These are phyloP conservation scores for Campoplex capitator DNA, from an alignment of 2,888 invertebrate species.

Conservation along the genomic window DNA sequence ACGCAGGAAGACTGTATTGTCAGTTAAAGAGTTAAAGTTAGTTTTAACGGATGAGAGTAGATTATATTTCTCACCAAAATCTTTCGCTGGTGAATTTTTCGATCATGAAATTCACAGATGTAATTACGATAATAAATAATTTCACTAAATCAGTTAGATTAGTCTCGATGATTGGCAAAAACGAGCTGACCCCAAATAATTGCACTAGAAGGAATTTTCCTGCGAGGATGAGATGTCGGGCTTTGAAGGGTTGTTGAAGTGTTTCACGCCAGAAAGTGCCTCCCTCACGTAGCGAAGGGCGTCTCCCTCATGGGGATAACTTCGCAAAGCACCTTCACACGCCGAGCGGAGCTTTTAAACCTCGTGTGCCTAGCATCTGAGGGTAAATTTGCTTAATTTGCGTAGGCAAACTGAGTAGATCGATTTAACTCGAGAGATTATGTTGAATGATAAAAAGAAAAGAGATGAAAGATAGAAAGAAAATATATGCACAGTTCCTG, in stretches of 20 bases:
- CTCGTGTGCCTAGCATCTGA: conserved; percentile 52
- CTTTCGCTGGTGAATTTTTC: not conserved
- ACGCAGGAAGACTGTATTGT: too few relatives aligned
- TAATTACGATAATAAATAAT: not conserved
- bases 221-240: not conserved
- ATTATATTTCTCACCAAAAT: not conserved
- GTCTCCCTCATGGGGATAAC: conserved; percentile 26
- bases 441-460: not conserved
- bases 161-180: not conserved
- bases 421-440: conserved; percentile 64
- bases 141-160: not conserved
- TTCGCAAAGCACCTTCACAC: conserved; percentile 42
- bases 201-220: conserved; percentile 20
- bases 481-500: not conserved
- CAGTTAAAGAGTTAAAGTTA: not conserved
- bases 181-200: conserved; percentile 4
- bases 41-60: not conserved
- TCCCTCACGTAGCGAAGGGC: conserved; percentile 12
- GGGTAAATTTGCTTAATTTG: conserved; percentile 69
- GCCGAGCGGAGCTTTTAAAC: conserved; percentile 64
- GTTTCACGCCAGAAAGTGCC: conserved; percentile 24
- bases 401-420: conserved; percentile 66
- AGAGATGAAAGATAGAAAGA: not conserved
- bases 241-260: conserved; percentile 26
- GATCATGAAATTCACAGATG: not conserved